Evolutionary conservation across 2,797 vertebrate genomes (phyloP).

Genomic region (Paramormyrops hopkinsi): DNA sequence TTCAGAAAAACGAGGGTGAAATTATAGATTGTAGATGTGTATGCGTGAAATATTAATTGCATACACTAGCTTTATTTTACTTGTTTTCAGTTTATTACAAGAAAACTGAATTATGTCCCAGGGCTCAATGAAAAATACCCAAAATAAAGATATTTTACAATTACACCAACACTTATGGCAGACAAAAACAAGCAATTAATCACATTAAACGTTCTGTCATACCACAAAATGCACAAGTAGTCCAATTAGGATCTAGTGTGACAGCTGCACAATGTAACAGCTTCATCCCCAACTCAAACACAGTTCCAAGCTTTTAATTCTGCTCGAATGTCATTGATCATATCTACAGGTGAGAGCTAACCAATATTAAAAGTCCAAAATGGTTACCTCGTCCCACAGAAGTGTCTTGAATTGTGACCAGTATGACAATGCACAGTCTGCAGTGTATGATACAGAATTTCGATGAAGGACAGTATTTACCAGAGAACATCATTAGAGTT

Average conservation of each 20-base stretch:
- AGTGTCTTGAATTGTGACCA: background rate
- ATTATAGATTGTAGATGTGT: background rate
- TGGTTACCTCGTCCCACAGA: background rate
- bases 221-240: background rate
- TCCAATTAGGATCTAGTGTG: background rate
- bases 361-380: background rate
- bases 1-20: background rate
- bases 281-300: background rate
- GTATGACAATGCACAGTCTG: background rate
- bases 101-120: background rate
- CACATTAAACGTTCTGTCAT: background rate
- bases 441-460: background rate
- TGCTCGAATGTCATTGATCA: background rate
- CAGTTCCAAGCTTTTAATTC: background rate
- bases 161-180: background rate
- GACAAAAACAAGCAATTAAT: constrained; percentile 15
- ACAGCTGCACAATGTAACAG: background rate
- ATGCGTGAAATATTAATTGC: background rate
- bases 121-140: background rate
- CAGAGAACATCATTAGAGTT: background rate
- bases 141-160: background rate
- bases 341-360: background rate
- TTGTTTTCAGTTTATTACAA: constrained; percentile 15
- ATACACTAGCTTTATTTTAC: background rate
- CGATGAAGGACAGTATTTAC: background rate